These are phyloP conservation scores for Cosmorhoe ocellata DNA, from an alignment of 2,888 invertebrate species.

Conservation along the genomic window DNA sequence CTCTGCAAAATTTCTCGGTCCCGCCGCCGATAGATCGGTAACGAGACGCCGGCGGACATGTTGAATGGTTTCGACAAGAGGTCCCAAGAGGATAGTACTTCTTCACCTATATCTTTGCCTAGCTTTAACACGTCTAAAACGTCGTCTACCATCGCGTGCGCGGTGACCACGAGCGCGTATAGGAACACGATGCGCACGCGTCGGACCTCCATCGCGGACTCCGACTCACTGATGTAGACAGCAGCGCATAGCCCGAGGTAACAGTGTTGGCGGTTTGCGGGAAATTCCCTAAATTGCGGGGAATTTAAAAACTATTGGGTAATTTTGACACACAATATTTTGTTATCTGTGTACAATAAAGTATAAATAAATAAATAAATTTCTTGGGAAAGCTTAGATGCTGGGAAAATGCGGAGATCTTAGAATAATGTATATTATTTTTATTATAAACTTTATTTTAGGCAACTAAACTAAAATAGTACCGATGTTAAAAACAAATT, in stretches of 20 bases:
- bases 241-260: constrained; percentile 46
- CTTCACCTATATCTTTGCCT: constrained; percentile 83
- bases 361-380: too few species aligned
- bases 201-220: constrained; percentile 65
- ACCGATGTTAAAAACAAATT: too few species aligned
- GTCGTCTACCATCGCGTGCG: constrained; percentile 79
- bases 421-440: too few species aligned
- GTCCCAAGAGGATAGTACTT: constrained; percentile 85
- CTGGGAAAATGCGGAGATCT: too few species aligned
- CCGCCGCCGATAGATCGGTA: constrained; percentile 83
- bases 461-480: too few species aligned
- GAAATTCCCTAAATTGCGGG: too few species aligned
- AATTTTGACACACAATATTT: too few species aligned
- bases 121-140: constrained; percentile 83
- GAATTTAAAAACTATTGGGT: too few species aligned
- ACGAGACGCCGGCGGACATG: constrained; percentile 76
- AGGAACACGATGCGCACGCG: constrained; percentile 57
- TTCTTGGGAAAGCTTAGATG: too few species aligned
- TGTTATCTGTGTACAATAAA: too few species aligned
- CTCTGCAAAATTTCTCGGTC: constrained; percentile 84
- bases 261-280: constrained; percentile 59
- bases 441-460: too few species aligned
- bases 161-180: constrained; percentile 48
- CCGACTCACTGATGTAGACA: constrained; percentile 66
- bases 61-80: constrained; percentile 82